These are phyloP conservation scores for Diadophis punctatus DNA, from an alignment of 2,113 vertebrate species.

Conservation along the genomic window DNA sequence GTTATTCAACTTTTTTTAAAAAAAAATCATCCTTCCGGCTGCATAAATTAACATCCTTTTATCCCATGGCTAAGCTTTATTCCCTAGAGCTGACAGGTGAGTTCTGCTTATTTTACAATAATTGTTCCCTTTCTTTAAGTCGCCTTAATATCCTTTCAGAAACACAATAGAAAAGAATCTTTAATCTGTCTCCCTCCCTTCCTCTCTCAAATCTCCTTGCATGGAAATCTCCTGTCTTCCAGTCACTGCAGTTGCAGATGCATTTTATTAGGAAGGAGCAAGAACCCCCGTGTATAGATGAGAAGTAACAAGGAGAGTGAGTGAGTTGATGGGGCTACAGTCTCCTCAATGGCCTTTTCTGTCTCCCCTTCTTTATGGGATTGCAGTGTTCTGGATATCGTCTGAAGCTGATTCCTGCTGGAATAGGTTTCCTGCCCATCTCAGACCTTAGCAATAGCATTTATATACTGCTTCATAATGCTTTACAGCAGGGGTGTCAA, in stretches of 20 bases:
- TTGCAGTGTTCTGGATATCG: background rate
- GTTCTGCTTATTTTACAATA: background rate
- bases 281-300: background rate
- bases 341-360: background rate
- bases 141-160: background rate
- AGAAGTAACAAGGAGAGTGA: background rate
- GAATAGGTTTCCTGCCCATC: background rate
- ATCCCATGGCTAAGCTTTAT: background rate
- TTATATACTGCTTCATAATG: background rate
- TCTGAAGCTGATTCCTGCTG: background rate
- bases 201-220: background rate
- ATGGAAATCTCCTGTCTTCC: background rate
- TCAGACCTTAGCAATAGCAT: background rate
- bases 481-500: too few relatives aligned
- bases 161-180: background rate
- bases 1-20: background rate
- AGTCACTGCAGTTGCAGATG: too few relatives aligned
- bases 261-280: background rate
- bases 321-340: background rate
- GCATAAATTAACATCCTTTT: slow-evolving; percentile 1
- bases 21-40: background rate
- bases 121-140: slow-evolving; percentile 12
- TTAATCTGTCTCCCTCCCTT: background rate
- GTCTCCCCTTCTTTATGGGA: background rate
- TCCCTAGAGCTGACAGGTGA: slow-evolving; percentile 11